Evolutionary conservation across 2,888 invertebrate species (phyloP).

Genomic region (Torymus aiolomorphi): DNA sequence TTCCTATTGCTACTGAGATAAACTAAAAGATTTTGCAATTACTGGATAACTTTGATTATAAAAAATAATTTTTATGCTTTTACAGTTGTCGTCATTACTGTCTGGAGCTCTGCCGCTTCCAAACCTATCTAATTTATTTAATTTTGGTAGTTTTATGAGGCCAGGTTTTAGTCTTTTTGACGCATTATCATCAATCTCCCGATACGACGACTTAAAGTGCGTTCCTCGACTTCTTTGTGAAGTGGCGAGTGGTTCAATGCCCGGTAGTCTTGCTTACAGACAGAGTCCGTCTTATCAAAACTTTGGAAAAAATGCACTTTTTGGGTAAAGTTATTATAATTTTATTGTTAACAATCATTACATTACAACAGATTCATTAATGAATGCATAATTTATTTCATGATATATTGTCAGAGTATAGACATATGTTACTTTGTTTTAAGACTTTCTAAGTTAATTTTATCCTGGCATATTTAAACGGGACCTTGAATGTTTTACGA

Average conservation of each 20-base stretch:
- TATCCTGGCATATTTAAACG: no score
- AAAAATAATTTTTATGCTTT: neutral
- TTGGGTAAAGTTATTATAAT: slow-evolving; percentile 76
- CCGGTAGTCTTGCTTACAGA: slow-evolving; percentile 64
- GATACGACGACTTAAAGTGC: slow-evolving; percentile 87
- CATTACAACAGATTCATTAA: neutral
- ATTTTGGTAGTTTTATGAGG: slow-evolving; percentile 37
- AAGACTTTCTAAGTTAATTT: no score
- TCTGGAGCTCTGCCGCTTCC: slow-evolving; percentile 38
- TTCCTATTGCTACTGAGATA: neutral
- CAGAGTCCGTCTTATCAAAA: slow-evolving; percentile 64
- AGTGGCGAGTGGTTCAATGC: slow-evolving; percentile 77
- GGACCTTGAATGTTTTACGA: neutral
- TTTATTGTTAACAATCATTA: no score
- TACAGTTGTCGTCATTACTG: slow-evolving; percentile 38
- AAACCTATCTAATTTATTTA: slow-evolving; percentile 43
- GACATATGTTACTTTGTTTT: no score
- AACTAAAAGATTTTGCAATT: neutral
- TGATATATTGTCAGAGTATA: no score
- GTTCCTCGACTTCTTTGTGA: slow-evolving; percentile 88
- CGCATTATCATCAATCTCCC: slow-evolving; percentile 80
- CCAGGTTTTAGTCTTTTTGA: slow-evolving; percentile 68
- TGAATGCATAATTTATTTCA: no score
- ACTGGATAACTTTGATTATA: no score
- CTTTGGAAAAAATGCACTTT: slow-evolving; percentile 75